Base-by-base conservation (phyloP, 1,140 invertebrate genomes). In the Anastrepha ludens region DNA sequence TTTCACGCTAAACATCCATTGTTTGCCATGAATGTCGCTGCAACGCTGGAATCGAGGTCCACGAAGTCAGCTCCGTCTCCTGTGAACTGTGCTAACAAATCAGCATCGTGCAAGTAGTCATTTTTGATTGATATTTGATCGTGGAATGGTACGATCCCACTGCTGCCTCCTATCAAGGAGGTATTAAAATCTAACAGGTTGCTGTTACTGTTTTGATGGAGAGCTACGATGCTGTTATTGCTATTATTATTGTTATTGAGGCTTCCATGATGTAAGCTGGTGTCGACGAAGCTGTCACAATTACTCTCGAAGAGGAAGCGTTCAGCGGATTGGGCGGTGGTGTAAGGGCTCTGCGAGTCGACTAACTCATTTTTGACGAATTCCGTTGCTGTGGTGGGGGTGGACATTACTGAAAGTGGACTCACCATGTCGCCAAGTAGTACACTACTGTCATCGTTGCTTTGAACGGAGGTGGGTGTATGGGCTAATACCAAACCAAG, bases 1-100 rank as follows among this genome's bases (percentile, higher is more conserved):
- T 90, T 90, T 93, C 90, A 93, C 91, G 92, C 92, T 89, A 93
- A 89, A 89, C 92, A 93, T 67, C 91, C 90, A 44, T 91, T 90
- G 67, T 93, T 93, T 47, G 90, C 90, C 86, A 93, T 91, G 59
- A 91, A 93, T 41, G 91, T 89, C 8, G 91, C 89, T 78, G 91
- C 88, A 60, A 90, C 89, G 4, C 91, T 90, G 58, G 90, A 90
- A 74, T 93, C 92, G 86, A 93, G 88, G 89, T 93, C 92, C 8
- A 93, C 91, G 70, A 92, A 93, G 17, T 93, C 92, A 8, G 88
- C 88, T 6, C 81, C 88, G 60, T 93, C 92, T 8, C 89, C 91
- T 8, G 90, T 86, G 78, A 93, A 65, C 50, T 92, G 91, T 7
- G 90, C 88, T 17, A 93, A 86, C 74, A 93, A 88, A 89, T 93